Conservation (phyloP, 1,140 invertebrate species). For the Papilio polytes region DNA sequence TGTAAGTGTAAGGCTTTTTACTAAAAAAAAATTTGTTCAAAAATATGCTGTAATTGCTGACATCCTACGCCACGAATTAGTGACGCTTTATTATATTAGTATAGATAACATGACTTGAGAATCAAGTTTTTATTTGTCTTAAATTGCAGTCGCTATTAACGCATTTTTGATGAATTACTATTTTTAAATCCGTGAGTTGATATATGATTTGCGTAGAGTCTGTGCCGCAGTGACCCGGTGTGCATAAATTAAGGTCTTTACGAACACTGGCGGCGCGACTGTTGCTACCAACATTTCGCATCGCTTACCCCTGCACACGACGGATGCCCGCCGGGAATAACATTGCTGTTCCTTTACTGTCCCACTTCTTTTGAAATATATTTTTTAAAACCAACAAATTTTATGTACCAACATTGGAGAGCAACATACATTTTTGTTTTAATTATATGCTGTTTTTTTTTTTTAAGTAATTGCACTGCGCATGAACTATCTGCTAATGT, state of each 20-base stretch:
- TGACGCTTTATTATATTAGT: too few species aligned
- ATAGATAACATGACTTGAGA: too few species aligned
- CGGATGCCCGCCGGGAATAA: constrained; percentile 11
- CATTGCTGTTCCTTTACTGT: constrained; percentile 22
- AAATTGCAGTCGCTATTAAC: not conserved
- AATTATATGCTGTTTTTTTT: not conserved
- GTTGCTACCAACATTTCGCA: not conserved
- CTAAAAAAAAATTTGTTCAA: too few species aligned
- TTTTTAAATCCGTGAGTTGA: not conserved
- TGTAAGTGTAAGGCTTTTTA: too few species aligned
- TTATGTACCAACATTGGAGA: not conserved
- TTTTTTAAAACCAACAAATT: constrained; percentile 9
- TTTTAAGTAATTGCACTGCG: not conserved
- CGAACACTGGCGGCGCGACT: not conserved
- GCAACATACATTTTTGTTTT: not conserved
- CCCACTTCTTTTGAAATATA: not conserved
- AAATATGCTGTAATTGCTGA: too few species aligned
- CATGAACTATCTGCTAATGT: not conserved
- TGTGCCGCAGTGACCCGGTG: not conserved
- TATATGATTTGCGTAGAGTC: constrained; percentile 8
- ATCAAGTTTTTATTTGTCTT: too few species aligned
- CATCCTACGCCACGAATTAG: too few species aligned
- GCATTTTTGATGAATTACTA: not conserved
- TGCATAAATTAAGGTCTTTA: constrained; percentile 19
- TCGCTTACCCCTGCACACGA: constrained; percentile 19